phyloP scores from a whole-genome alignment of 2,888 invertebrate species.

The Tetragonisca angustula region DNA sequence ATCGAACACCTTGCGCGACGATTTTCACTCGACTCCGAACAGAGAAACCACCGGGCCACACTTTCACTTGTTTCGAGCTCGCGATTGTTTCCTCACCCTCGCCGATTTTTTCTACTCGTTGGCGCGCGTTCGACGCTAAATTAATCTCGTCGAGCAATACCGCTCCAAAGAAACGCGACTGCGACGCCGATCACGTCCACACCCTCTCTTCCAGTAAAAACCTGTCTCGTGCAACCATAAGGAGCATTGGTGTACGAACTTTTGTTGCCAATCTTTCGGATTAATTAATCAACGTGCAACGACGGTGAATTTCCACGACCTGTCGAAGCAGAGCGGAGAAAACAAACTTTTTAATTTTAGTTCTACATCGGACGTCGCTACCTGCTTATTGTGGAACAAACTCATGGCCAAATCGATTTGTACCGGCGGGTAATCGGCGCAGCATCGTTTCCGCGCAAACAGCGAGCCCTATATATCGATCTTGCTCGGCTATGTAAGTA shows the following conservation, averaged over 20 bases:
- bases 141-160: neutral
- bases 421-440: neutral
- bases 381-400: neutral
- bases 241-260: neutral
- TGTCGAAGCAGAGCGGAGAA: too few species aligned
- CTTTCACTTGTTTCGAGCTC: slow-evolving; percentile 4
- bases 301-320: too few species aligned
- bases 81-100: neutral
- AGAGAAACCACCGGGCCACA: neutral
- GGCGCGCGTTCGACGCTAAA: neutral
- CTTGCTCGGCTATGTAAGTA: neutral
- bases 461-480: slow-evolving; percentile 10
- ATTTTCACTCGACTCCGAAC: neutral
- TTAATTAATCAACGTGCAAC: too few species aligned
- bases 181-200: too few species aligned
- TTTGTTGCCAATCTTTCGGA: neutral
- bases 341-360: too few species aligned
- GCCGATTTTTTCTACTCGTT: neutral
- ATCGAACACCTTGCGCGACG: neutral
- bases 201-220: neutral
- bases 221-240: neutral
- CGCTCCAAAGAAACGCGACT: too few species aligned
- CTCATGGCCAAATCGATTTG: neutral
- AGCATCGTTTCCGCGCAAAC: neutral
- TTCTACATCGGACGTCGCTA: rapidly evolving